phyloP scores from a whole-genome alignment of 2,797 vertebrate genomes.

The Benthosema pterotum region DNA sequence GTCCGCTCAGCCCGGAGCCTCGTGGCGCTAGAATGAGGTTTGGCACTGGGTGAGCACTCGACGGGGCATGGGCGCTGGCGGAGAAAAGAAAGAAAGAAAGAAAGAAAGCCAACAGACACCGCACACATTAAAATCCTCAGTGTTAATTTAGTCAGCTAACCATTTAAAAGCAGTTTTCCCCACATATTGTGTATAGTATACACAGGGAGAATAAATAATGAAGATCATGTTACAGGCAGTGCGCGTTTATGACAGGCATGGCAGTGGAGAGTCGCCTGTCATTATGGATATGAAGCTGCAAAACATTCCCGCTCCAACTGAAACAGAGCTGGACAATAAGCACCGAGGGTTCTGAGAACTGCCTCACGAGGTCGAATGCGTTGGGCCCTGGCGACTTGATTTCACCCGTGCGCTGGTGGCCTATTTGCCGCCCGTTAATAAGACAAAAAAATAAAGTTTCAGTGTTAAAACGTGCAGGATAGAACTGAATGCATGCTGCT shows the following conservation, averaged over 20 bases:
- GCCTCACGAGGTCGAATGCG: slow-evolving; percentile 42
- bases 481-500: slow-evolving; percentile 32
- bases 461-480: slow-evolving; percentile 27
- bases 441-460: slow-evolving; percentile 35
- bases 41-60: slow-evolving; percentile 66
- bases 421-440: slow-evolving; percentile 38
- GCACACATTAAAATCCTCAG: too few species aligned
- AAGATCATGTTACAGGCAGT: slow-evolving; percentile 38
- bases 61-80: slow-evolving; percentile 27
- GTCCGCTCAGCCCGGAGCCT: slow-evolving; percentile 23
- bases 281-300: slow-evolving; percentile 61
- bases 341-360: slow-evolving; percentile 44
- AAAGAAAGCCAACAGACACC: not conserved
- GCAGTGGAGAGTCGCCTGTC: slow-evolving; percentile 53
- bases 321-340: slow-evolving; percentile 47
- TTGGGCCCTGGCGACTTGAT: slow-evolving; percentile 42
- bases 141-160: too few species aligned
- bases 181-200: slow-evolving; percentile 1
- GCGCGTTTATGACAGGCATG: slow-evolving; percentile 42
- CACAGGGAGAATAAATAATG: slow-evolving; percentile 21
- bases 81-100: slow-evolving; percentile 11
- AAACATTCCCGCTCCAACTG: slow-evolving; percentile 38
- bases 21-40: slow-evolving; percentile 47
- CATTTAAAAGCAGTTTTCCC: too few species aligned
- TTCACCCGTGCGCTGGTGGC: slow-evolving; percentile 37